A percentile compares a stretch with the other conserved stretches of the same genome.
These are phyloP conservation scores for Anagyrus pseudococci DNA, from an alignment of 2,888 invertebrate genomes.

Conservation along the genomic window DNA sequence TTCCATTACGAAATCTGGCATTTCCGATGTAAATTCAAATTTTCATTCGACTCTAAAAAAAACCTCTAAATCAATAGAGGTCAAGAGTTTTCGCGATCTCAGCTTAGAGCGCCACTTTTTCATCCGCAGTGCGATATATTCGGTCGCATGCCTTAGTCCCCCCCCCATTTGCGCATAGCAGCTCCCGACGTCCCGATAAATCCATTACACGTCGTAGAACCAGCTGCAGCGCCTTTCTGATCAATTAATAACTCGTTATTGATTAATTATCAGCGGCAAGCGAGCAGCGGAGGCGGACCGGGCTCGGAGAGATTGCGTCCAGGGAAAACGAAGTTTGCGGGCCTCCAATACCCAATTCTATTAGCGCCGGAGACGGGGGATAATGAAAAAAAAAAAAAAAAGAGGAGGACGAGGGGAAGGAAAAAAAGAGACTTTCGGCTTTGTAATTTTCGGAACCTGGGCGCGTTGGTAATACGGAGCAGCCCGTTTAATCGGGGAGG, in stretches of 20 bases:
- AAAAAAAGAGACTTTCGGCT: constrained; percentile 10
- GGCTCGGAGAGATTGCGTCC: background rate
- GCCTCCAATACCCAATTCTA: background rate
- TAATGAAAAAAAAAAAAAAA: constrained; percentile 6
- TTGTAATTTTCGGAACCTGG: constrained; percentile 6
- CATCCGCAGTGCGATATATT: too few relatives aligned
- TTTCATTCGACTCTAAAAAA: too few relatives aligned
- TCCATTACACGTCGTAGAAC: constrained; percentile 38
- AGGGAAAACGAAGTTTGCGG: background rate
- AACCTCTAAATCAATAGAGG: too few relatives aligned
- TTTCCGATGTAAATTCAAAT: too few relatives aligned
- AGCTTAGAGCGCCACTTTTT: too few relatives aligned
- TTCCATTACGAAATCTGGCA: too few relatives aligned
- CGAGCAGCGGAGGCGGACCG: background rate
- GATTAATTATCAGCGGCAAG: constrained; percentile 43
- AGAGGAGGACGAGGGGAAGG: background rate
- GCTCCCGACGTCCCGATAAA: too few relatives aligned
- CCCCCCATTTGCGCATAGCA: too few relatives aligned
- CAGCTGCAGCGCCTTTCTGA: constrained; percentile 29
- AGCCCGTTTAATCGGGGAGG: constrained; percentile 14
- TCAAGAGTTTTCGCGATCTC: too few relatives aligned
- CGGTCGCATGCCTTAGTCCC: too few relatives aligned
- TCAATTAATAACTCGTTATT: constrained; percentile 49
- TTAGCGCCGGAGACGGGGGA: too few relatives aligned
- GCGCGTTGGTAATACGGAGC: too few relatives aligned